Conservation (phyloP, 1,140 invertebrate genomes). For the Papilio xuthus region DNA sequence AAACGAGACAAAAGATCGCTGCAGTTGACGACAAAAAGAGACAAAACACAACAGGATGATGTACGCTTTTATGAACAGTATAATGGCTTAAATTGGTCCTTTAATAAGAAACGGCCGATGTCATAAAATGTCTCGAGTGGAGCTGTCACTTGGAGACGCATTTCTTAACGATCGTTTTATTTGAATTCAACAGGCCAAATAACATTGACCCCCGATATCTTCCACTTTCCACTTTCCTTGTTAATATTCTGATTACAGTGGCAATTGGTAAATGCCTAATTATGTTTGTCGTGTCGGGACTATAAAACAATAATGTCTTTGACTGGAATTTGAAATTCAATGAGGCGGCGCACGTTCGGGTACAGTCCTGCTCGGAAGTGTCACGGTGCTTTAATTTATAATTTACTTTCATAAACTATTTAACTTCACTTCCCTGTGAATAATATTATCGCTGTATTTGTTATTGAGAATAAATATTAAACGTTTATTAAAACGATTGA, state of each 20-base stretch:
- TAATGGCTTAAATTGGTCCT: conserved; percentile 79
- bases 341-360: conserved; percentile 35
- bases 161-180: conserved; percentile 62
- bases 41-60: conserved; percentile 72
- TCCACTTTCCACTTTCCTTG: conserved; percentile 26
- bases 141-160: conserved; percentile 60
- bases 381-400: not conserved
- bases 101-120: conserved; percentile 73
- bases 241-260: conserved; percentile 31
- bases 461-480: too few species aligned
- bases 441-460: too few species aligned
- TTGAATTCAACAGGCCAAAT: conserved; percentile 51
- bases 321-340: conserved; percentile 46
- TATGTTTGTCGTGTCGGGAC: conserved; percentile 41
- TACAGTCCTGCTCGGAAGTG: conserved; percentile 37
- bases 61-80: conserved; percentile 73
- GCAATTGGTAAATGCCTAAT: conserved; percentile 40
- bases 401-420: conserved; percentile 36
- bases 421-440: not conserved
- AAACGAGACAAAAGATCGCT: conserved; percentile 50
- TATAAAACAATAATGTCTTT: conserved; percentile 48
- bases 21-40: conserved; percentile 45
- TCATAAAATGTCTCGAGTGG: conserved; percentile 66
- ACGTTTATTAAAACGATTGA: too few species aligned
- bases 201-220: conserved; percentile 37